A percentile compares a stretch with the other conserved stretches of the same genome.
Evolutionary conservation across 2,888 invertebrate species (phyloP).

Genomic region (Ornithoptera alexandrae): DNA sequence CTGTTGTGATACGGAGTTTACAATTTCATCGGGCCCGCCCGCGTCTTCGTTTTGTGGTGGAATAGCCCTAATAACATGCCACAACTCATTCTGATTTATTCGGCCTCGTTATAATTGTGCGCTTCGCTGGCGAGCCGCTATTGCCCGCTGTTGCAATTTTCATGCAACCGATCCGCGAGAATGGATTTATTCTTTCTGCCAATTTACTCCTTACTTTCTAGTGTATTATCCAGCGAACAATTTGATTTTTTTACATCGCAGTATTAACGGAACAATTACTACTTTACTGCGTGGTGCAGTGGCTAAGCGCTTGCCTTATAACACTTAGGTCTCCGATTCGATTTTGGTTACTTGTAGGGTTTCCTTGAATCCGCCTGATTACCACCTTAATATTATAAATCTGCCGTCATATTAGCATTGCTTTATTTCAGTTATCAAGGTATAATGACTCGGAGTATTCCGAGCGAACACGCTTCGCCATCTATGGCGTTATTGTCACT

Average conservation of each 20-base stretch:
- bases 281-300: too few relatives aligned
- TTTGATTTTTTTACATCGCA: constrained; percentile 48
- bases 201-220: constrained; percentile 64
- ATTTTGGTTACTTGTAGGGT: too few relatives aligned
- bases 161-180: constrained; percentile 74
- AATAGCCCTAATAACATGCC: constrained; percentile 78
- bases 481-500: too few relatives aligned
- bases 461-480: too few relatives aligned
- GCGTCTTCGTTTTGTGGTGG: constrained; percentile 68
- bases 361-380: too few relatives aligned
- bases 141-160: constrained; percentile 75
- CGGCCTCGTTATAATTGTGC: constrained; percentile 78
- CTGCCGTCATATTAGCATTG: too few relatives aligned
- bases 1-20: constrained; percentile 50
- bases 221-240: constrained; percentile 56
- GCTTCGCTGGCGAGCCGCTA: constrained; percentile 71
- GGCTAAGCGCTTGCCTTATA: too few relatives aligned
- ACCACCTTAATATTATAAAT: too few relatives aligned
- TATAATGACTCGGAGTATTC: too few relatives aligned
- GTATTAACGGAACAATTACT: neutral
- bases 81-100: constrained; percentile 80
- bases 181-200: constrained; percentile 73
- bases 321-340: too few relatives aligned
- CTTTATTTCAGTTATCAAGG: too few relatives aligned
- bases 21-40: constrained; percentile 61